Evolutionary conservation across 2,888 invertebrate genomes (phyloP).

Genomic region (Drosophila colorata): DNA sequence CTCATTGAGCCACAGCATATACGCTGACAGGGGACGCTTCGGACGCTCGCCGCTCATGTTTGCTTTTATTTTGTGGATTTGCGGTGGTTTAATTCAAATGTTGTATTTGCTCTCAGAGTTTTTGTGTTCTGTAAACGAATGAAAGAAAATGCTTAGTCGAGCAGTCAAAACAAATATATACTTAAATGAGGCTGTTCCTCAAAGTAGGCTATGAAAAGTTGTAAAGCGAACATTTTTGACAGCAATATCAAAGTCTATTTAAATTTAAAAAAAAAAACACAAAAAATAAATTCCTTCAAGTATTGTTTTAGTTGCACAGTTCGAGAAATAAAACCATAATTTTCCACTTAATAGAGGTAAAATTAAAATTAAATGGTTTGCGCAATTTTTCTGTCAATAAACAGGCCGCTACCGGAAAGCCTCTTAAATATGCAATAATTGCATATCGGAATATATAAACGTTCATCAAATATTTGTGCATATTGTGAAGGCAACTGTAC

Average conservation of each 20-base stretch:
- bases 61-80: slow-evolving; percentile 12
- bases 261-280: too few species aligned
- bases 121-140: slow-evolving; percentile 17
- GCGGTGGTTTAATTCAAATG: slow-evolving; percentile 2
- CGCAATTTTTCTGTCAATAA: slow-evolving; percentile 12
- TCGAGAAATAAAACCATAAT: neutral
- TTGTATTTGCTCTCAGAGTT: slow-evolving; percentile 15
- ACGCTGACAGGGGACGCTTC: slow-evolving; percentile 96
- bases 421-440: slow-evolving; percentile 60
- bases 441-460: slow-evolving; percentile 38
- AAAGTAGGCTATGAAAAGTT: slow-evolving; percentile 18
- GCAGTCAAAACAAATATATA: neutral
- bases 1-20: slow-evolving; percentile 98
- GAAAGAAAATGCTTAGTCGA: slow-evolving; percentile 13
- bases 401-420: slow-evolving; percentile 10
- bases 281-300: too few species aligned
- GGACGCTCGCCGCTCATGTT: slow-evolving; percentile 94
- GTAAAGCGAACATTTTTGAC: neutral
- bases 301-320: neutral
- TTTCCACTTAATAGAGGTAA: neutral
- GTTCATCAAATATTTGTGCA: slow-evolving; percentile 55
- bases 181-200: neutral
- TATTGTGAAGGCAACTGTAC: slow-evolving; percentile 51
- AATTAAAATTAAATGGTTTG: neutral
- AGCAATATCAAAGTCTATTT: neutral